Evolutionary conservation across 2,797 vertebrate genomes (phyloP).

Genomic region (Tarsius wallacei): DNA sequence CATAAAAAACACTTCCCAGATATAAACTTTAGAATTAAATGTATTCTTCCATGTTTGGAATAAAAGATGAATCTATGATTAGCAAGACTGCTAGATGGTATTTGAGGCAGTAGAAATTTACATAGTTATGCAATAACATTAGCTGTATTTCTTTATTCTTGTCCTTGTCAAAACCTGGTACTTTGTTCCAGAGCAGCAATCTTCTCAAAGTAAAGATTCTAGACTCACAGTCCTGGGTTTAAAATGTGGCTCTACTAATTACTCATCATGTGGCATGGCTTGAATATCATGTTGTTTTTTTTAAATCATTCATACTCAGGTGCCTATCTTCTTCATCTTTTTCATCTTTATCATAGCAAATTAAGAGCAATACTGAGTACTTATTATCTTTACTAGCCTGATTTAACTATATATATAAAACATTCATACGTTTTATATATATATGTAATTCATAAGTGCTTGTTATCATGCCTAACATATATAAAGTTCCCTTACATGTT

Average conservation of each 20-base stretch:
- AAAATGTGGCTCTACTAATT: background rate
- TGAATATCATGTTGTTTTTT: background rate
- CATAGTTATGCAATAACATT: background rate
- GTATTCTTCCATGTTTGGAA: conserved; percentile 23
- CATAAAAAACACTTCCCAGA: background rate
- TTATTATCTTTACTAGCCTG: background rate
- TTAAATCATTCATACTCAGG: background rate
- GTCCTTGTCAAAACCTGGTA: background rate
- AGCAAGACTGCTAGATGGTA: background rate
- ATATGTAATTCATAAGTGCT: background rate
- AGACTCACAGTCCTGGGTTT: background rate
- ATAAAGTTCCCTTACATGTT: background rate
- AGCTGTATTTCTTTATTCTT: background rate
- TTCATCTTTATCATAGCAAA: background rate
- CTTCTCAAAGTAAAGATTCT: background rate
- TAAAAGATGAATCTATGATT: background rate
- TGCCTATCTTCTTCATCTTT: background rate
- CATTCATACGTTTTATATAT: no score
- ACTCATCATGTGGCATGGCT: background rate
- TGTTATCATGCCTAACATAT: background rate
- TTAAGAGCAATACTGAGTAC: background rate
- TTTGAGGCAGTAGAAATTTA: background rate
- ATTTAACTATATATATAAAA: background rate
- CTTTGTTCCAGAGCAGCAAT: background rate
- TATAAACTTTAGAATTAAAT: conserved; percentile 38